Conservation (phyloP, 92 coral and sea anemone species). For the Phymanthus crucifer region DNA sequence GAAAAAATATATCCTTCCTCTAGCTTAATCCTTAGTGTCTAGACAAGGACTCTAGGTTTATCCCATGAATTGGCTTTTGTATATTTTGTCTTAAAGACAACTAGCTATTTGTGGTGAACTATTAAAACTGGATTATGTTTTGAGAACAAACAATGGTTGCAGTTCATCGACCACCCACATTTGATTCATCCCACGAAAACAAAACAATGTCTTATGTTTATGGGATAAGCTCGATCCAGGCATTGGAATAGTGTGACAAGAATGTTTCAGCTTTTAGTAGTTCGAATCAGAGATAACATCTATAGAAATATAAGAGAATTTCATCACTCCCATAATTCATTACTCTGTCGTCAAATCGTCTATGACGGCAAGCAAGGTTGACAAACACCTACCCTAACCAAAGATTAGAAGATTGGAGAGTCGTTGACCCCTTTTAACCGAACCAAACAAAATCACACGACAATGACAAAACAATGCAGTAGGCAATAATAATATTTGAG, state of each 20-base stretch:
- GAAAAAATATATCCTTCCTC: neutral
- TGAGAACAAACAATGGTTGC: neutral
- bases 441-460: conserved; percentile 13
- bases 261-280: neutral
- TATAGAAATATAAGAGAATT: neutral
- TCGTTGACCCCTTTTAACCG: conserved; percentile 37
- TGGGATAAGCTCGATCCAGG: neutral
- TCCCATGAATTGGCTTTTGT: neutral
- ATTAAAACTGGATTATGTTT: neutral
- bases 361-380: neutral
- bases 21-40: neutral
- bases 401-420: conserved; percentile 18
- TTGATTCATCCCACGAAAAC: neutral
- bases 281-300: neutral
- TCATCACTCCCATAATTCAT: neutral
- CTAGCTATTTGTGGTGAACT: neutral
- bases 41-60: neutral
- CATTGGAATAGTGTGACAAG: neutral
- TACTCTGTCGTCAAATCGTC: conserved; percentile 4
- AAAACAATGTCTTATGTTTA: neutral
- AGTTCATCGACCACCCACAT: neutral
- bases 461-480: conserved; percentile 6
- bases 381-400: neutral
- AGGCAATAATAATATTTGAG: neutral
- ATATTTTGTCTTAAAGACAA: neutral